Conservation (phyloP, 2,797 vertebrate species). For the Amblyopsis hoosieri region DNA sequence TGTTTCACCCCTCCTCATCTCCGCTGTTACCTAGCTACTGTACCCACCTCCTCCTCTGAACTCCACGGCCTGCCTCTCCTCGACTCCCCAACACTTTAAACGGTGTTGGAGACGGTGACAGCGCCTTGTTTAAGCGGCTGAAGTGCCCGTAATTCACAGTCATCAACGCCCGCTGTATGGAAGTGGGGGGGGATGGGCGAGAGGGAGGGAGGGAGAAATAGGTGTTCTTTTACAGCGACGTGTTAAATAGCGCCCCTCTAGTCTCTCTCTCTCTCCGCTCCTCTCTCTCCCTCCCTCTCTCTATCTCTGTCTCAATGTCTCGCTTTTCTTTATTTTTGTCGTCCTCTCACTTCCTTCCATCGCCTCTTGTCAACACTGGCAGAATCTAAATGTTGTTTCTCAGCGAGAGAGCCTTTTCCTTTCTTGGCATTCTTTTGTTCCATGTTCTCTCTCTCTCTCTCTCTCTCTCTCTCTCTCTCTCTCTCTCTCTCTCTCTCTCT, state of each 20-base stretch:
- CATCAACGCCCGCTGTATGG: constrained; percentile 54
- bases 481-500: not conserved
- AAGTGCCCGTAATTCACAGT: constrained; percentile 51
- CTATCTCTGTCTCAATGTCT: constrained; percentile 1
- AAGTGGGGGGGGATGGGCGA: no score
- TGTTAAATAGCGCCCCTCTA: no score
- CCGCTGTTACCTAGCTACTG: not conserved
- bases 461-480: not conserved
- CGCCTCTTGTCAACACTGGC: no score
- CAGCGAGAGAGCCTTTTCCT: no score
- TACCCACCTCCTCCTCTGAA: not conserved
- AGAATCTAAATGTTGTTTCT: no score
- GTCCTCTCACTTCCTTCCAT: not conserved
- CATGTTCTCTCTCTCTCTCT: not conserved
- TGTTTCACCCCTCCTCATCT: not conserved
- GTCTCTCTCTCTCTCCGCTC: not conserved
- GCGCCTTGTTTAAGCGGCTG: constrained; percentile 35
- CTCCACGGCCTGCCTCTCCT: not conserved
- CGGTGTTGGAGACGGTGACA: constrained; percentile 27
- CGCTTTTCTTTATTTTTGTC: not conserved
- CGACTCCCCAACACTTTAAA: constrained; percentile 28
- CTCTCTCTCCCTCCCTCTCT: constrained; percentile 11
- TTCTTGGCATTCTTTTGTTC: not conserved
- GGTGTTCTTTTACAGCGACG: not conserved
- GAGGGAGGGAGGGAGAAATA: not conserved